A percentile compares a stretch with the other conserved stretches of the same genome.
These are phyloP conservation scores for Botia almorhae DNA, from an alignment of 2,797 vertebrate genomes.

Conservation along the genomic window DNA sequence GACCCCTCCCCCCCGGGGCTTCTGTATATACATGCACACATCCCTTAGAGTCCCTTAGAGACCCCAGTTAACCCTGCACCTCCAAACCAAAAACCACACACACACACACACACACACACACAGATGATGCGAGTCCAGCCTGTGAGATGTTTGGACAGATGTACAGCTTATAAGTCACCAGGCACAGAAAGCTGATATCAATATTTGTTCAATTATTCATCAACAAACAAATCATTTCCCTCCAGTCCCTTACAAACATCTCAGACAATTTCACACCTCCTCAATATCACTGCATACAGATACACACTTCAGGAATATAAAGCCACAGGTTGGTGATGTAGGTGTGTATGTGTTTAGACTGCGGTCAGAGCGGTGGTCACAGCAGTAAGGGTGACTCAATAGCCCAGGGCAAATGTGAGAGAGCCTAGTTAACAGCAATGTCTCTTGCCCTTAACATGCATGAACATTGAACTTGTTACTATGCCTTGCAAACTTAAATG, in stretches of 20 bases:
- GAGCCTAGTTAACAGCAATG: background rate
- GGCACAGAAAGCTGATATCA: slow-evolving; percentile 27
- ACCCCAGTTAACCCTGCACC: slow-evolving; percentile 16
- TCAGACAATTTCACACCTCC: slow-evolving; percentile 21
- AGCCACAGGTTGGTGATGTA: background rate
- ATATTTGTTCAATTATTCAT: slow-evolving; percentile 53
- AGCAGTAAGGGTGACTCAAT: background rate
- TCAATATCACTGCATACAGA: background rate
- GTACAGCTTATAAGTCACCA: slow-evolving; percentile 19
- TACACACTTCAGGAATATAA: background rate
- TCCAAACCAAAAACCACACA: slow-evolving; percentile 9
- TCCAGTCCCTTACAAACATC: slow-evolving; percentile 20
- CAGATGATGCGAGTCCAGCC: background rate
- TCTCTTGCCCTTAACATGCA: background rate
- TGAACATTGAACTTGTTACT: too few relatives aligned
- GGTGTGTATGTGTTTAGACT: background rate
- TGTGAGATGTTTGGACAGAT: slow-evolving; percentile 39
- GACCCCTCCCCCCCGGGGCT: background rate
- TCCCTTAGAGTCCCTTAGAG: slow-evolving; percentile 24
- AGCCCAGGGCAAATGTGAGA: background rate
- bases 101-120: background rate
- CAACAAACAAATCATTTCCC: slow-evolving; percentile 27
- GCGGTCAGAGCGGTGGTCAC: background rate
- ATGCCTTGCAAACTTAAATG: too few relatives aligned
- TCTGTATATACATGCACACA: slow-evolving; percentile 24